Conservation (phyloP, 2,888 invertebrate species). For the Notodonta dromedarius region DNA sequence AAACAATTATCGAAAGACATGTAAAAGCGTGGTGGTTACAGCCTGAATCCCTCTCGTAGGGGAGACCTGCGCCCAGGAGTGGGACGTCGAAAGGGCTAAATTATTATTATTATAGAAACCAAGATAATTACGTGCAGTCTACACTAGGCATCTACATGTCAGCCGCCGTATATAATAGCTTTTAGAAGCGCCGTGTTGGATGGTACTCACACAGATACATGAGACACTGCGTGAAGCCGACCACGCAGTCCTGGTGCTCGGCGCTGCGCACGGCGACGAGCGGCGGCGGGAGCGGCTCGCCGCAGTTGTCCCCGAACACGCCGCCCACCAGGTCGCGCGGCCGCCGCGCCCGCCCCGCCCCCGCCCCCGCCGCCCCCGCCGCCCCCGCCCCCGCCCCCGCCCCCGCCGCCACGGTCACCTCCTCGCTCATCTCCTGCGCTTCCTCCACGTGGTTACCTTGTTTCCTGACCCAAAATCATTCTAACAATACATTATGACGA, state of each 20-base stretch:
- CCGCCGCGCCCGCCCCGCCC: slow-evolving; percentile 23
- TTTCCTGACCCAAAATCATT: slow-evolving; percentile 50
- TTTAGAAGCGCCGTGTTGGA: no score
- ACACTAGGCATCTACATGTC: no score
- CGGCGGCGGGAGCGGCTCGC: slow-evolving; percentile 21
- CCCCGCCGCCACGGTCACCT: slow-evolving; percentile 36
- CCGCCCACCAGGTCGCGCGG: slow-evolving; percentile 50
- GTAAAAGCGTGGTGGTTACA: no score
- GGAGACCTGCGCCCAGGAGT: no score
- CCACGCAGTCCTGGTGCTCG: slow-evolving; percentile 42
- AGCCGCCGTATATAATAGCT: no score
- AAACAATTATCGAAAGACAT: no score
- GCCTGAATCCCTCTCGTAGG: no score
- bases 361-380: slow-evolving; percentile 24
- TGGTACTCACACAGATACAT: slow-evolving; percentile 75
- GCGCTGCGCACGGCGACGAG: slow-evolving; percentile 29
- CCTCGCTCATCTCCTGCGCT: slow-evolving; percentile 69
- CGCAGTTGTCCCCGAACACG: slow-evolving; percentile 73
- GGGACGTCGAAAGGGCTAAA: no score
- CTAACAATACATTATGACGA: no score
- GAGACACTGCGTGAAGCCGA: slow-evolving; percentile 71
- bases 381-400: slow-evolving; percentile 24
- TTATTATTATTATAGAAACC: no score
- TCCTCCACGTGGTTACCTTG: slow-evolving; percentile 73
- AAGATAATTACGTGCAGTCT: no score